Evolutionary conservation across 2,888 invertebrate species (phyloP).

Genomic region (Drosophila formosana): DNA sequence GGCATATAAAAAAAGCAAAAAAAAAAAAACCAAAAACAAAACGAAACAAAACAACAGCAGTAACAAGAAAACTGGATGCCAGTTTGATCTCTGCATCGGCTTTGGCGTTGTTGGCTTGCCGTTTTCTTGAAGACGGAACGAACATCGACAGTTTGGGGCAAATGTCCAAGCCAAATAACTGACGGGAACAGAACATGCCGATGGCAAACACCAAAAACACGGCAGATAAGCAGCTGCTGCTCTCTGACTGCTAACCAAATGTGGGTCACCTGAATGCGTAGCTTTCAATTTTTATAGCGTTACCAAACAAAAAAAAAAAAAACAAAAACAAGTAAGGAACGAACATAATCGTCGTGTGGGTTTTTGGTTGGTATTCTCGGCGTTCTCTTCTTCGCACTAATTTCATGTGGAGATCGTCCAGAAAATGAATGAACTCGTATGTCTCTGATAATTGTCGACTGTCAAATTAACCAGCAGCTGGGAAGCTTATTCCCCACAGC

Average conservation of each 20-base stretch:
- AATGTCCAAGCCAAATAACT: constrained; percentile 44
- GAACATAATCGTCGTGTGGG: constrained; percentile 32
- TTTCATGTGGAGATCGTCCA: constrained; percentile 5
- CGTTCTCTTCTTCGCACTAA: constrained; percentile 1
- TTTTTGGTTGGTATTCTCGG: constrained; percentile 16
- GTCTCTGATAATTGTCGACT: constrained; percentile 2
- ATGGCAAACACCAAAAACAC: constrained; percentile 46
- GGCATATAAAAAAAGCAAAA: constrained; percentile 10
- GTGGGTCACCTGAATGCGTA: constrained; percentile 76
- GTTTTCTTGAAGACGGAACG: constrained; percentile 25
- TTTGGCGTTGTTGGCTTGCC: constrained; percentile 21
- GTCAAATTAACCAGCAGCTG: constrained; percentile 17
- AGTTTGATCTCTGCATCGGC: constrained; percentile 28
- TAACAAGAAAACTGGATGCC: constrained; percentile 29
- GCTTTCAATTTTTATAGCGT: constrained; percentile 79
- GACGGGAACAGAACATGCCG: constrained; percentile 51
- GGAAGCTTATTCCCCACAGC: background rate
- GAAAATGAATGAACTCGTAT: background rate
- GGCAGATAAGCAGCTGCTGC: constrained; percentile 53
- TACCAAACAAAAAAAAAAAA: constrained; percentile 52
- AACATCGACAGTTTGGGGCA: constrained; percentile 52
- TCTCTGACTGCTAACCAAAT: constrained; percentile 42
- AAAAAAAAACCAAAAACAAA: constrained; percentile 3
- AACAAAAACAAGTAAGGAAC: constrained; percentile 22
- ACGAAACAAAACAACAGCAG: constrained; percentile 17